phyloP scores from a whole-genome alignment of 2,888 invertebrate genomes.

The Hemistola chrysoprasaria region DNA sequence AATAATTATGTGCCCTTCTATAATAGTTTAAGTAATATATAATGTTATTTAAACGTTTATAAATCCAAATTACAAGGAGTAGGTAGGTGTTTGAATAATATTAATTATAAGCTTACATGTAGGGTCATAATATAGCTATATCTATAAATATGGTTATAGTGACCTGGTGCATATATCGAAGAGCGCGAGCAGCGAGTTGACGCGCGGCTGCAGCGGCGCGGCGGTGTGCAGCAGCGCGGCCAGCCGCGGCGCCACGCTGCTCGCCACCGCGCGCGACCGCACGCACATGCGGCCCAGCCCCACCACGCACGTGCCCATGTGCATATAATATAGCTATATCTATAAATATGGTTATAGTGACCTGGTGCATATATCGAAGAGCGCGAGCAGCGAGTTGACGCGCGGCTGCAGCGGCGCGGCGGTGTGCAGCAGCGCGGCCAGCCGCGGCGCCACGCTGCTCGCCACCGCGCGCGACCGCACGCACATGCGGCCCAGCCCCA shows the following conservation, averaged over 20 bases:
- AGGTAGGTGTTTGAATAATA: too few species aligned
- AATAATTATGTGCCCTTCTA: too few species aligned
- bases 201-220: constrained; percentile 79
- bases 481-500: constrained; percentile 80
- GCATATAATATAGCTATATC: too few species aligned
- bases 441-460: constrained; percentile 81
- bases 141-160: too few species aligned
- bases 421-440: constrained; percentile 38
- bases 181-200: constrained; percentile 86
- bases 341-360: too few species aligned
- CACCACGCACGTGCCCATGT: constrained; percentile 54
- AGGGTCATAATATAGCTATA: too few species aligned
- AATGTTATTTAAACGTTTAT: too few species aligned
- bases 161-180: constrained; percentile 85
- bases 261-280: constrained; percentile 84
- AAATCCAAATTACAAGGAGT: too few species aligned
- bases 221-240: constrained; percentile 40
- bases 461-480: constrained; percentile 85
- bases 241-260: constrained; percentile 78
- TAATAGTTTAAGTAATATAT: too few species aligned
- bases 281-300: constrained; percentile 82
- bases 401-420: constrained; percentile 78
- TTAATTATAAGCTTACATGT: too few species aligned
- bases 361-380: constrained; percentile 86
- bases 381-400: constrained; percentile 85